Evolutionary conservation across 2,888 invertebrate species (phyloP), one percentile per base, ranked within the genome.

Genomic region (Drosophila sordidapex): DNA sequence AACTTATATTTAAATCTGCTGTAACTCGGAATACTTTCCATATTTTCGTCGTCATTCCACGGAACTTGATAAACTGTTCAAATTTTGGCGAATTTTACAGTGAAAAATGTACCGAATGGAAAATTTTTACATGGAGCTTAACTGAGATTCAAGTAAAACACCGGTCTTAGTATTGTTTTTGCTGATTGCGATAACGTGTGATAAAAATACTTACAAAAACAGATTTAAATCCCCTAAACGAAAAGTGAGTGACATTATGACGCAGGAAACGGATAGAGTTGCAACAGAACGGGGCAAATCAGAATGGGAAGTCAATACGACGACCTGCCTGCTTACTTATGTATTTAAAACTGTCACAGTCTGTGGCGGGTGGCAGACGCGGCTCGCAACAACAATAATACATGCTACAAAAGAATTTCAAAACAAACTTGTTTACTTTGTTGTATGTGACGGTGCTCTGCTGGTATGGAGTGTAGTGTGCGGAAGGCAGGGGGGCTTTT

Each of bases 401-500:
- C 79, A 84, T 68, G 76, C 72, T 65, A 79, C 62, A 76, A 59
- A 85, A 82, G 77, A 85, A 85, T 84, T 75, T 80, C 70, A 75
- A 90, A 90, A 77, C 76, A 83, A 88, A 83, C 79, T 79, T 81
- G 83, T 89, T 86, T 85, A 73, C 62, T 75, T 80, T 29, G 57
- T 49, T 35, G 29, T 71, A 31, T 56, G 21, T 27, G 40, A 54
- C 35, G 3, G 33, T 43, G 43, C 21, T 21, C 21, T 13, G 33
- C 11, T 2, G 33, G 18, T 7, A 38, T 18, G 3, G 38, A 4
- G 1, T 38, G 29, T 11, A 8, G 27, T 53, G 27, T 53, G 33
- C 40, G 18, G 5, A 21, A 0, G 33, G 33, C 4, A 11, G 38
- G 61, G 61, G n/a, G 29, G 40, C 36, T 49, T 63, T 57, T 70